Percentiles rank a stretch among this genome's conserved stretches.
phyloP scores from a whole-genome alignment of 1,140 invertebrate species.

The Panagrolaimus sp. region DNA sequence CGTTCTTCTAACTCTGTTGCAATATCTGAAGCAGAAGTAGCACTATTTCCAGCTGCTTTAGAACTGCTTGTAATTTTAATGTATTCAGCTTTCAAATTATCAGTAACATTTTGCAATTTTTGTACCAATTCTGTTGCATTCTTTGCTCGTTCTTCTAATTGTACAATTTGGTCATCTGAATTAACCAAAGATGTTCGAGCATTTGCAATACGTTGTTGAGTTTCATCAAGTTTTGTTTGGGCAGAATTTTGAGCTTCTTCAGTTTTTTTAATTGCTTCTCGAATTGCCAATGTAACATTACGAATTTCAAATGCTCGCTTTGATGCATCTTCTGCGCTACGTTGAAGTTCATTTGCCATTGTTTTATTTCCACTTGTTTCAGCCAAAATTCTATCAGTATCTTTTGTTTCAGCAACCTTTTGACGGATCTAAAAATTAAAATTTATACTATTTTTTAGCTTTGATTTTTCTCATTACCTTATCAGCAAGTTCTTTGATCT shows the following conservation, averaged over 20 bases:
- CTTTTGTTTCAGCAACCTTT: slow-evolving; percentile 53
- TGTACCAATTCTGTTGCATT: slow-evolving; percentile 27
- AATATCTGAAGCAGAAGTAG: slow-evolving; percentile 33
- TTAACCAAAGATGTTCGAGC: slow-evolving; percentile 21
- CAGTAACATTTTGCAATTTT: slow-evolving; percentile 40
- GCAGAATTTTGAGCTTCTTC: slow-evolving; percentile 33
- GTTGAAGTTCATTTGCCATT: slow-evolving; percentile 46
- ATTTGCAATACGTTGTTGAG: slow-evolving; percentile 29
- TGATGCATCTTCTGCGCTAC: slow-evolving; percentile 37
- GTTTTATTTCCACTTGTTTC: slow-evolving; percentile 53
- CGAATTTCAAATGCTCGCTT: slow-evolving; percentile 36
- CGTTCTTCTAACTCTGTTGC: slow-evolving; percentile 34
- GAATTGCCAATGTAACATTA: slow-evolving; percentile 35
- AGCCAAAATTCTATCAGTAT: slow-evolving; percentile 52
- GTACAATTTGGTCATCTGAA: slow-evolving; percentile 29
- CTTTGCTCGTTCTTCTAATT: slow-evolving; percentile 25
- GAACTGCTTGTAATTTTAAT: slow-evolving; percentile 45
- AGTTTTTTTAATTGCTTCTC: slow-evolving; percentile 36
- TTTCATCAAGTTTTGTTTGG: slow-evolving; percentile 23
- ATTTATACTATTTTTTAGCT: no score
- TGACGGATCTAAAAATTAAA: slow-evolving; percentile 46
- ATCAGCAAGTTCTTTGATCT: slow-evolving; percentile 49
- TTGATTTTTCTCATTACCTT: slow-evolving; percentile 28
- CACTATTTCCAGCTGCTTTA: slow-evolving; percentile 35
- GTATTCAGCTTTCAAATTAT: slow-evolving; percentile 43